phyloP scores from a whole-genome alignment of 2,797 vertebrate genomes.

The Acipenser transmontanus region DNA sequence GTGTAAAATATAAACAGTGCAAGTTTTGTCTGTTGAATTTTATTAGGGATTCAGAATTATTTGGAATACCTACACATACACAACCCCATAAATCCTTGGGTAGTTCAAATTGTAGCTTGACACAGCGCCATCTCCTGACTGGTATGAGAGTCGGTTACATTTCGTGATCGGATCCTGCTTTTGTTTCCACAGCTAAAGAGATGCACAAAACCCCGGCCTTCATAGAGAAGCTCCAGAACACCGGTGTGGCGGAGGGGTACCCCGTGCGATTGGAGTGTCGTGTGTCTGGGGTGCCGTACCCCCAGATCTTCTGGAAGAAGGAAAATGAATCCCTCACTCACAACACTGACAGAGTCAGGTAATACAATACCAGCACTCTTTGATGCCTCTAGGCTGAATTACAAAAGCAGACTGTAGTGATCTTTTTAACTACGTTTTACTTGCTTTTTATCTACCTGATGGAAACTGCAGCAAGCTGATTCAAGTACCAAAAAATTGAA shows the following conservation, averaged over 20 bases:
- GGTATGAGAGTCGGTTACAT: too few relatives aligned
- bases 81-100: background rate
- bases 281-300: constrained; percentile 75
- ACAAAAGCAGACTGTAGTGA: too few relatives aligned
- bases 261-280: constrained; percentile 90
- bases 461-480: too few relatives aligned
- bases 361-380: constrained; percentile 15
- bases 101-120: background rate
- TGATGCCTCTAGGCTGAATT: too few relatives aligned
- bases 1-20: too few relatives aligned
- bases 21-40: too few relatives aligned
- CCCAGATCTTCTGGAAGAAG: constrained; percentile 98
- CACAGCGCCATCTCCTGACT: background rate
- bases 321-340: constrained; percentile 95
- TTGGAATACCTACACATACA: background rate
- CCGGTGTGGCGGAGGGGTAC: constrained; percentile 85
- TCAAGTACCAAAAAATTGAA: background rate
- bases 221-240: constrained; percentile 94
- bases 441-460: too few relatives aligned
- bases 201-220: constrained; percentile 88
- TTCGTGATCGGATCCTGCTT: constrained; percentile 3
- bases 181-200: constrained; percentile 76
- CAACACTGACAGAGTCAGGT: constrained; percentile 96
- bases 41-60: too few relatives aligned
- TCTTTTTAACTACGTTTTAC: too few relatives aligned